Percentiles rank a stretch among this genome's conserved stretches.
Conservation (phyloP, 2,888 invertebrate genomes). For the Drosophila nr. perissopoda region DNA sequence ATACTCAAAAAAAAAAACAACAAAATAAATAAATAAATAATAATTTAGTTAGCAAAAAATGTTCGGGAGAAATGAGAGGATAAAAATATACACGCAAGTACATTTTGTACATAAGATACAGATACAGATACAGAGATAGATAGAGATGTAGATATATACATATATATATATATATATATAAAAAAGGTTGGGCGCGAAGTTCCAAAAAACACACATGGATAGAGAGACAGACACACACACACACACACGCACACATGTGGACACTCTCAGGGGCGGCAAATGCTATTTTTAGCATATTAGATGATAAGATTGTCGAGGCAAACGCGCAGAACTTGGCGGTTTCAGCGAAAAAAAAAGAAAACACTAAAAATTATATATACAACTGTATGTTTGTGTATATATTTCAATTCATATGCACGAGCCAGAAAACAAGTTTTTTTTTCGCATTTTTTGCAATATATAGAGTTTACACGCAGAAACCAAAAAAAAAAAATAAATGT, state of each 20-base stretch:
- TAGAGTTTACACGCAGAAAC: constrained; percentile 50
- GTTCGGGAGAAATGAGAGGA: constrained; percentile 31
- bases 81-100: constrained; percentile 38
- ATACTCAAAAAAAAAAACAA: constrained; percentile 19
- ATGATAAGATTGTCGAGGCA: constrained; percentile 73
- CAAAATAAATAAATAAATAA: constrained; percentile 37
- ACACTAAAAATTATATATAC: constrained; percentile 38
- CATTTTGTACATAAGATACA: constrained; percentile 30
- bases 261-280: constrained; percentile 62
- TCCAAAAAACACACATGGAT: constrained; percentile 33
- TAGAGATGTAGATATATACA: constrained; percentile 24
- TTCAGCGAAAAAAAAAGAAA: constrained; percentile 52
- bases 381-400: constrained; percentile 27
- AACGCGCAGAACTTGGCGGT: constrained; percentile 73
- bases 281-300: constrained; percentile 73
- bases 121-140: constrained; percentile 36
- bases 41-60: constrained; percentile 64
- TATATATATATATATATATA: constrained; percentile 25
- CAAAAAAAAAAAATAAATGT: constrained; percentile 27
- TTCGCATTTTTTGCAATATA: constrained; percentile 33
- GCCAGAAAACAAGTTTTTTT: constrained; percentile 58
- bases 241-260: constrained; percentile 28
- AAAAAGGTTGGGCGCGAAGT: constrained; percentile 69
- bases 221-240: constrained; percentile 26
- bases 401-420: constrained; percentile 28